phyloP scores from a whole-genome alignment of 2,888 invertebrate species.

The Volucella inflata region DNA sequence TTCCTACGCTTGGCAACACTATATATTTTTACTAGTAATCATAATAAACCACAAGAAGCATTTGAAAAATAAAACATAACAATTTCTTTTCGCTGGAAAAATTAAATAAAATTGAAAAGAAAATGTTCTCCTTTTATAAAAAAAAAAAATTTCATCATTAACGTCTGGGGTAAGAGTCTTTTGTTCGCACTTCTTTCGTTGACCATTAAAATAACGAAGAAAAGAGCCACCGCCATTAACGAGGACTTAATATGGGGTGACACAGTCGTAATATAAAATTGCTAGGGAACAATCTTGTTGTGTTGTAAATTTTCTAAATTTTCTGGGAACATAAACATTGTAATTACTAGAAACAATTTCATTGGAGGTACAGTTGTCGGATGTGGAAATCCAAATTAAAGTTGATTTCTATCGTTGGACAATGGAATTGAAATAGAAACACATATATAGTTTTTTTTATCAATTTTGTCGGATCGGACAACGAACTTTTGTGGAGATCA shows the following conservation, averaged over 20 bases:
- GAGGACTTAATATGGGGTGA: slow-evolving; percentile 9
- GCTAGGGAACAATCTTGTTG: slow-evolving; percentile 5
- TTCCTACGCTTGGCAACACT: slow-evolving; percentile 9
- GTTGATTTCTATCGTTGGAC: too few species aligned
- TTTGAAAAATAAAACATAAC: slow-evolving; percentile 8
- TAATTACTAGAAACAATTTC: slow-evolving; percentile 8
- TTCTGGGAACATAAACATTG: slow-evolving; percentile 28
- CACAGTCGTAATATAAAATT: neutral
- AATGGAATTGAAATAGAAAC: too few species aligned
- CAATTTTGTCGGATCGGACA: too few species aligned
- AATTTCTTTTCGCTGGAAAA: slow-evolving; percentile 19
- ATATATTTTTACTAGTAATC: neutral
- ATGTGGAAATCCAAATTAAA: neutral
- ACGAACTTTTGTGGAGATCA: too few species aligned
- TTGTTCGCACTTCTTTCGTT: slow-evolving; percentile 11
- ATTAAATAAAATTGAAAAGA: slow-evolving; percentile 10
- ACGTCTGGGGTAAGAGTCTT: slow-evolving; percentile 16
- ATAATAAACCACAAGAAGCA: slow-evolving; percentile 4
- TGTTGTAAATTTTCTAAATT: neutral
- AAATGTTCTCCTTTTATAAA: neutral
- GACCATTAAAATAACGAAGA: slow-evolving; percentile 13
- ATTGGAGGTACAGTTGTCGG: too few species aligned
- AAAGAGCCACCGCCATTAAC: slow-evolving; percentile 6
- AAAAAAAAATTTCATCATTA: neutral
- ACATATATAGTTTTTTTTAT: too few species aligned